Conservation (phyloP, 2,888 invertebrate genomes). For the Xanthorhoe spadicearia region DNA sequence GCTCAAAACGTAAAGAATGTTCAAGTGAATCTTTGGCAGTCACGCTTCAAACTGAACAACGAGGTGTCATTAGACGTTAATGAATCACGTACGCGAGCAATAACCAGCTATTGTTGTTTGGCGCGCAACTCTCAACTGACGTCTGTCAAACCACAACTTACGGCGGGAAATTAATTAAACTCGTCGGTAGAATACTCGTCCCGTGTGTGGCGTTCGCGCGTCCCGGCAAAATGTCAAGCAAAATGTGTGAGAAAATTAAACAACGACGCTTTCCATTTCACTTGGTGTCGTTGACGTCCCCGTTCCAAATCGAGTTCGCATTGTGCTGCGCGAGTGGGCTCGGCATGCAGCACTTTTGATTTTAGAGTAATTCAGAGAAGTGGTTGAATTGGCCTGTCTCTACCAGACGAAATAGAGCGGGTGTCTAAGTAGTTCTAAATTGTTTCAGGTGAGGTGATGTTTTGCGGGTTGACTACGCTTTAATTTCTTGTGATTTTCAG, state of each 20-base stretch:
- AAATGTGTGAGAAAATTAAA: slow-evolving; percentile 71
- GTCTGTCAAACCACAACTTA: slow-evolving; percentile 46
- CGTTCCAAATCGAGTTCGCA: slow-evolving; percentile 30
- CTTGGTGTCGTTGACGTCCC: slow-evolving; percentile 44
- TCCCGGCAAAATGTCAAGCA: slow-evolving; percentile 40
- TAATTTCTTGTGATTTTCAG: neutral
- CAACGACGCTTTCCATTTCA: slow-evolving; percentile 68
- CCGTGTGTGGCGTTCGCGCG: slow-evolving; percentile 40
- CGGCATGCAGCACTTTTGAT: slow-evolving; percentile 25
- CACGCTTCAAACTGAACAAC: slow-evolving; percentile 32
- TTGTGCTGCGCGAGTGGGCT: slow-evolving; percentile 29
- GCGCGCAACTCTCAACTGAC: slow-evolving; percentile 40
- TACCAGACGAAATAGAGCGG: slow-evolving; percentile 9
- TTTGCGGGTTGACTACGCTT: neutral
- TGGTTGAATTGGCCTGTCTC: slow-evolving; percentile 22
- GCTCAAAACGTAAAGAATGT: slow-evolving; percentile 34
- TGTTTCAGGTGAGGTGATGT: neutral
- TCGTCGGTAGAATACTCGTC: slow-evolving; percentile 34
- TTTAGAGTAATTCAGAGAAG: slow-evolving; percentile 28
- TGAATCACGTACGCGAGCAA: slow-evolving; percentile 46
- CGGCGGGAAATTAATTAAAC: slow-evolving; percentile 42
- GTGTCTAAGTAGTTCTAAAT: slow-evolving; percentile 2
- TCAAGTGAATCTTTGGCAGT: slow-evolving; percentile 35
- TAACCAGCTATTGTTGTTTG: slow-evolving; percentile 45
- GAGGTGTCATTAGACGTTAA: slow-evolving; percentile 37